Base-by-base conservation (phyloP, 2,797 vertebrate genomes). In the Austrolebias charrua region DNA sequence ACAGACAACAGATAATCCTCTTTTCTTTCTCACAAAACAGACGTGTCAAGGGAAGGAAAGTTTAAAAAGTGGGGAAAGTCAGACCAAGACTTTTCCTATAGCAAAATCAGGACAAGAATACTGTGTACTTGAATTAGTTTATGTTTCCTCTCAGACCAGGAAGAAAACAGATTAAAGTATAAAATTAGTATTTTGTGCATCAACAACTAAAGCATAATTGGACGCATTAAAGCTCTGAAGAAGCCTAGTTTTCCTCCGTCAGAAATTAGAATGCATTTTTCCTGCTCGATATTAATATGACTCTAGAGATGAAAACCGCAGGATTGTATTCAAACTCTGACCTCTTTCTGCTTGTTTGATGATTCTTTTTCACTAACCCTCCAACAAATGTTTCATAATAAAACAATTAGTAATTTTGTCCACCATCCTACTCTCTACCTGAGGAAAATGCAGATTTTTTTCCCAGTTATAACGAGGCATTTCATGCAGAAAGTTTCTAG, bases 1-100 rank as follows among this genome's bases (percentile, higher is more conserved):
- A 88, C 83, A 79, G 83, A 89, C 90, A 90, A 86, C 75, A 85
- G 89, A 89, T 91, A 86, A 88, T 88, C 79, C 77, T 82, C 80
- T 89, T 91, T 90, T 81, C 78, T 85, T 86, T 89, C 86, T 83
- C 66, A 69, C 18, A 19, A 77, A 75, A 59, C 54, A 57, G 87
- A 91, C 91, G 89, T 91, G 90, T 87, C 76, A 18, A 69, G 63
- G 73, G 61, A 86, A 77, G 74, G 86, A 76, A 79, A 72, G 24
- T 24, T 24, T 24, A 24, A 84, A 66, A 64, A 66, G 60, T 65
- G 72, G 78, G 73, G 47, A 31, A 66, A 80, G 35, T 60, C 51
- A 71, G 57, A 82, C 38, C 43, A 31, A 69, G 50, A 52, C 20
- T 73, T 50, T 60, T 73, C 58, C 59, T 60, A 28, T 28, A 75